phyloP scores from a whole-genome alignment of 2,797 vertebrate species.

The Apogon hyalosoma region DNA sequence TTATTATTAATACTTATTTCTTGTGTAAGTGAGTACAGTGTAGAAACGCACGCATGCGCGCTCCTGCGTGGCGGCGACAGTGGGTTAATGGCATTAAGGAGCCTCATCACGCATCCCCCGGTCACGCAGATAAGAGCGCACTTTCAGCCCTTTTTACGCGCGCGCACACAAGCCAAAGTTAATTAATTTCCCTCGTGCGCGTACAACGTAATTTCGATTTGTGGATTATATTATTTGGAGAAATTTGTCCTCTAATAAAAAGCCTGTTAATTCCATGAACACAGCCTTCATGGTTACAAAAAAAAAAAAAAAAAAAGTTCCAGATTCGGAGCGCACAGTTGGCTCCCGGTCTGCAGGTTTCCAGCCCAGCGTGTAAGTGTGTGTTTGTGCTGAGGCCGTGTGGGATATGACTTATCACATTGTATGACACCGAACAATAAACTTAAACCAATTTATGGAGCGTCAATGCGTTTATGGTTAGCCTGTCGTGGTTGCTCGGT shows the following conservation, averaged over 20 bases:
- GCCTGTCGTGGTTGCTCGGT: constrained; percentile 58
- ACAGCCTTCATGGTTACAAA: neutral
- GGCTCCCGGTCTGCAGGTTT: constrained; percentile 23
- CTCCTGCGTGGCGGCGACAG: neutral
- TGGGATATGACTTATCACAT: constrained; percentile 82
- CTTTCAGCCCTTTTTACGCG: constrained; percentile 34
- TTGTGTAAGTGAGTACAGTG: constrained; percentile 36
- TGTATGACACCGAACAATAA: constrained; percentile 82
- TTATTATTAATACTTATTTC: constrained; percentile 45
- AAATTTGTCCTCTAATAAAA: constrained; percentile 66
- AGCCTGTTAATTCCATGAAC: constrained; percentile 57
- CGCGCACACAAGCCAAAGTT: constrained; percentile 39
- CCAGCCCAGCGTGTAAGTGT: constrained; percentile 4
- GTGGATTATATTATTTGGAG: constrained; percentile 54
- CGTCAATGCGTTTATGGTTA: constrained; percentile 82
- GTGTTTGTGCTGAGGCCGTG: constrained; percentile 40
- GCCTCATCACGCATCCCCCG: constrained; percentile 54
- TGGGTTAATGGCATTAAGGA: constrained; percentile 54
- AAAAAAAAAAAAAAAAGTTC: neutral
- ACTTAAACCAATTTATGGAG: constrained; percentile 83
- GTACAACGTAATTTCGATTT: constrained; percentile 53
- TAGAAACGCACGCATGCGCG: constrained; percentile 38
- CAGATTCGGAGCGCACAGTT: constrained; percentile 25
- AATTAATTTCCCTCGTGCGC: constrained; percentile 55
- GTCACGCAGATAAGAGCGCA: constrained; percentile 54